These are phyloP conservation scores for Propithecus coquereli DNA, from an alignment of 2,113 vertebrate species.

Conservation along the genomic window DNA sequence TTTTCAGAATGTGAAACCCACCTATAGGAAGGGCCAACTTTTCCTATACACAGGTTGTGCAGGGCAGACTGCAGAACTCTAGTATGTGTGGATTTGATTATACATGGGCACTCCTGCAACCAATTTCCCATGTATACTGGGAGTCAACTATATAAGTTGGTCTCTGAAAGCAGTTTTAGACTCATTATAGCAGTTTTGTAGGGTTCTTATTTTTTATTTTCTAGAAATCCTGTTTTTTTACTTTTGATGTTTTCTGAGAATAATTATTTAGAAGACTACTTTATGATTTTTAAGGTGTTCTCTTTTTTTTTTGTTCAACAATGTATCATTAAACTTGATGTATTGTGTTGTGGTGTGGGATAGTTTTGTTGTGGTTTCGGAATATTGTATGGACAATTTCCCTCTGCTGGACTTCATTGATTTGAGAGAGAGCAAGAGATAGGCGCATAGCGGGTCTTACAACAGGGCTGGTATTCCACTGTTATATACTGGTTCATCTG, in stretches of 20 bases:
- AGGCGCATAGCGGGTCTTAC: background rate
- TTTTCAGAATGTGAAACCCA: too few relatives aligned
- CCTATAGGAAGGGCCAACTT: too few relatives aligned
- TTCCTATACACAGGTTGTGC: too few relatives aligned
- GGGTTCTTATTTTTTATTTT: slow-evolving; percentile 22
- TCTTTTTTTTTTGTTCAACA: background rate
- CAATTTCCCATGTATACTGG: too few relatives aligned
- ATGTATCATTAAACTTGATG: background rate
- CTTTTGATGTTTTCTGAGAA: background rate
- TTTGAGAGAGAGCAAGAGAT: background rate
- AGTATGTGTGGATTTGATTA: too few relatives aligned
- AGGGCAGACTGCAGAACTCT: too few relatives aligned
- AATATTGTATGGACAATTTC: background rate
- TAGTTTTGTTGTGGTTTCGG: background rate
- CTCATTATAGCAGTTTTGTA: background rate
- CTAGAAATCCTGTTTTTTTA: background rate
- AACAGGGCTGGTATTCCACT: background rate
- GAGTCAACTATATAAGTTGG: background rate
- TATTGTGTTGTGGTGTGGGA: background rate
- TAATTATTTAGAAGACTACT: background rate
- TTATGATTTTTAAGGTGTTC: slow-evolving; percentile 22
- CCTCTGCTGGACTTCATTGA: background rate
- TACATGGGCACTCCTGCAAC: too few relatives aligned
- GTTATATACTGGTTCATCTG: background rate
- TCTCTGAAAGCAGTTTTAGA: background rate